Evolutionary conservation across 2,113 vertebrate species (phyloP).

Genomic region (Murina feae): DNA sequence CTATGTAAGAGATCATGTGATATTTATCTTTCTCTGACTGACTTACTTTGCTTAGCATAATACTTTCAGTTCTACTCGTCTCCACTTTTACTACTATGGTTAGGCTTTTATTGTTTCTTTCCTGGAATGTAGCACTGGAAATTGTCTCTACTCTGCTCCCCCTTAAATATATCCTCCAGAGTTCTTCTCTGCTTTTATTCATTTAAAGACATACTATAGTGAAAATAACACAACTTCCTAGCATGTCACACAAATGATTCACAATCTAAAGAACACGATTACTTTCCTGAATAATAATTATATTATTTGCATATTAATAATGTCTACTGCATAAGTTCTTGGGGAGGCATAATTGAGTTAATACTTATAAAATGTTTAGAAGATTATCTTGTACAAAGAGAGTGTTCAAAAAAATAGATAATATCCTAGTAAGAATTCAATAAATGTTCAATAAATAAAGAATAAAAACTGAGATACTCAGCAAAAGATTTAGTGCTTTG

Average conservation of each 20-base stretch:
- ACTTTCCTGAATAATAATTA: neutral
- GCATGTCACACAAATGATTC: neutral
- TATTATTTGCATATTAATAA: neutral
- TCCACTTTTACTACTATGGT: neutral
- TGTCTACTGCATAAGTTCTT: neutral
- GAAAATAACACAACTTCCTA: neutral
- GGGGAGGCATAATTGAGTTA: neutral
- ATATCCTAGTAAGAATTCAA: neutral
- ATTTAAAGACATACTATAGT: neutral
- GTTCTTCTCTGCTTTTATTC: neutral
- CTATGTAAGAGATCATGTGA: no score
- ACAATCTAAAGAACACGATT: neutral
- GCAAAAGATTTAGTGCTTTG: neutral
- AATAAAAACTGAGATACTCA: neutral
- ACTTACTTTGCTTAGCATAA: no score
- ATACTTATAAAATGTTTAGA: neutral
- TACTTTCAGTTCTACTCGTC: no score
- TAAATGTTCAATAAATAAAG: conserved; percentile 1
- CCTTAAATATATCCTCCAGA: neutral
- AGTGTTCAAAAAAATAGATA: neutral
- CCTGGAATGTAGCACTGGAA: neutral
- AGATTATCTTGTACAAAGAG: neutral
- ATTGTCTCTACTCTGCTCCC: neutral
- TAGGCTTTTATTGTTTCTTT: neutral
- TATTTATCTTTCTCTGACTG: no score